Conservation (phyloP, 2,113 vertebrate genomes). For the Rhegmatorhina hoffmannsi region DNA sequence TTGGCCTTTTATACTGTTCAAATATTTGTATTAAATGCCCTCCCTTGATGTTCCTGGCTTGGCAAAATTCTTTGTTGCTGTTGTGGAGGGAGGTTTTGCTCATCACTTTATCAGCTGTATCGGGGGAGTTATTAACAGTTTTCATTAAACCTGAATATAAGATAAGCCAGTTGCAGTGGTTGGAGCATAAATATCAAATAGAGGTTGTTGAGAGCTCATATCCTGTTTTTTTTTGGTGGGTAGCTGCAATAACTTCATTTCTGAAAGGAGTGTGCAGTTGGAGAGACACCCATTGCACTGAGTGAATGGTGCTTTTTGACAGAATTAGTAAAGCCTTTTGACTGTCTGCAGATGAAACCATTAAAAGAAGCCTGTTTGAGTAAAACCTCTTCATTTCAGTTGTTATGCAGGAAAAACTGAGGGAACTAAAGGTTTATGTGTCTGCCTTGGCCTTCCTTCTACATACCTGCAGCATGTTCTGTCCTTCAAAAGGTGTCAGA, state of each 20-base stretch:
- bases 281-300: not conserved
- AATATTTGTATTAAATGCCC: not conserved
- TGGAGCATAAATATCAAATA: not conserved
- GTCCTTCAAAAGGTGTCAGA: not conserved
- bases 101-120: not conserved
- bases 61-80: not conserved
- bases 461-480: not conserved
- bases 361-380: not conserved
- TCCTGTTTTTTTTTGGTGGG: rapidly evolving
- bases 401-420: not conserved
- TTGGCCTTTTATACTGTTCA: not conserved
- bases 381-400: not conserved
- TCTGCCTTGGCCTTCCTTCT: not conserved
- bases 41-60: not conserved
- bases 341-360: not conserved
- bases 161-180: not conserved
- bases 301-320: not conserved
- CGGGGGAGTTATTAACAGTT: not conserved
- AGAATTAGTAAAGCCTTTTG: not conserved
- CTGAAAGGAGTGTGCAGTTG: not conserved
- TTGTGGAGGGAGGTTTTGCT: not conserved
- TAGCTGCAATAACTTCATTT: not conserved
- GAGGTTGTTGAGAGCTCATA: not conserved
- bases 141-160: not conserved
- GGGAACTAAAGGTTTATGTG: not conserved